These are phyloP conservation scores for Arge pagana DNA, from an alignment of 2,888 invertebrate genomes.

Conservation along the genomic window DNA sequence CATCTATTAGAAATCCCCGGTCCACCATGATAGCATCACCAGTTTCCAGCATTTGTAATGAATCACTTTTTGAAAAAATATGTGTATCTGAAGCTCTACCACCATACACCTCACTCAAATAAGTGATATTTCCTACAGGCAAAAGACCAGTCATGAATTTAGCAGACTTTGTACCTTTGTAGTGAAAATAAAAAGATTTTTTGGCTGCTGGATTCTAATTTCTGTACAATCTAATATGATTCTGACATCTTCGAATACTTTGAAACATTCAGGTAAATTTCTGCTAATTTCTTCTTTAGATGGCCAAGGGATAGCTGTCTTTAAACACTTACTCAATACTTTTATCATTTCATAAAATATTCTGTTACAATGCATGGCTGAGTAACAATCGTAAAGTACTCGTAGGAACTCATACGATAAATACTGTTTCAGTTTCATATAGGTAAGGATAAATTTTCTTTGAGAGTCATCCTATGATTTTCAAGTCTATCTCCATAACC, in stretches of 20 bases:
- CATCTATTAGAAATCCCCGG: too few species aligned
- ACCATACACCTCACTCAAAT: background rate
- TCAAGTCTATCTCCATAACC: background rate
- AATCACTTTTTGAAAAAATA: conserved; percentile 18
- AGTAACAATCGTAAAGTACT: conserved; percentile 6
- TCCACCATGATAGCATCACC: conserved; percentile 29
- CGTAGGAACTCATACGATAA: conserved; percentile 21
- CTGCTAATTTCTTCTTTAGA: conserved; percentile 22
- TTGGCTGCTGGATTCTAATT: conserved; percentile 27
- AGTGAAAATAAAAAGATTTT: conserved; percentile 18
- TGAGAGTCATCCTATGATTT: background rate
- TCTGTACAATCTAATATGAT: conserved; percentile 34
- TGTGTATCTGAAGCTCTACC: conserved; percentile 21
- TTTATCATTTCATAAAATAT: conserved; percentile 16
- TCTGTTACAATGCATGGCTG: conserved; percentile 5
- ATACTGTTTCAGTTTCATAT: conserved; percentile 28
- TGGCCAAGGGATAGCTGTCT: conserved; percentile 17
- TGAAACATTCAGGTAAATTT: conserved; percentile 31
- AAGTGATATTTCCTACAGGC: conserved; percentile 6
- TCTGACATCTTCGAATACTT: conserved; percentile 23
- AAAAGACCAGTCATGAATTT: conserved; percentile 16
- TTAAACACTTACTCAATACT: conserved; percentile 11
- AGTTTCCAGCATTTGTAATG: conserved; percentile 3
- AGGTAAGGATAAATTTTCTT: conserved; percentile 17
- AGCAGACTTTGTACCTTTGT: background rate